Evolutionary conservation across 1,140 invertebrate genomes (phyloP).

Genomic region (Spodoptera litura): DNA sequence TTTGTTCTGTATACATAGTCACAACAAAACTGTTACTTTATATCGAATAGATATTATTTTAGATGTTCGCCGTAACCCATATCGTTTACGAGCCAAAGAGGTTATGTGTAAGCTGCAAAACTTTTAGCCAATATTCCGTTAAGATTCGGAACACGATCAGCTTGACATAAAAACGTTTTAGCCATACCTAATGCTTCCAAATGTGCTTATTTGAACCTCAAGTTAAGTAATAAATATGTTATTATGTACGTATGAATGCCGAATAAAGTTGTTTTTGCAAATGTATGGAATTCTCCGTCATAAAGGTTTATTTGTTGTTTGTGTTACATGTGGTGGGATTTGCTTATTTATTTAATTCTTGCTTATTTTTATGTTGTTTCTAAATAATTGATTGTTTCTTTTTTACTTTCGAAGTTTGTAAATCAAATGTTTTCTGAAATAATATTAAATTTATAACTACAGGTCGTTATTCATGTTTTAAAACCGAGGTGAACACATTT

Average conservation of each 20-base stretch:
- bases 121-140: constrained; percentile 50
- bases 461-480: too few relatives aligned
- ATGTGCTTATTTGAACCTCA: constrained; percentile 64
- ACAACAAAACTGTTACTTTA: constrained; percentile 1
- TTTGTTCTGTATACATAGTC: neutral
- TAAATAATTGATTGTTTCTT: too few relatives aligned
- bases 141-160: constrained; percentile 61
- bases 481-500: too few relatives aligned
- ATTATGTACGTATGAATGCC: constrained; percentile 42
- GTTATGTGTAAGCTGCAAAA: constrained; percentile 48
- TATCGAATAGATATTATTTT: constrained; percentile 51
- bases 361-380: too few relatives aligned
- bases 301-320: constrained; percentile 18
- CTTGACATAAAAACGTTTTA: constrained; percentile 65
- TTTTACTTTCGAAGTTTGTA: too few relatives aligned
- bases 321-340: neutral
- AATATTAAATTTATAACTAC: too few relatives aligned
- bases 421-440: too few relatives aligned
- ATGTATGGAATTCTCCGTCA: constrained; percentile 13
- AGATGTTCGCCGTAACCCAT: constrained; percentile 46
- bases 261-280: constrained; percentile 11
- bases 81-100: constrained; percentile 45
- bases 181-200: constrained; percentile 64
- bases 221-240: constrained; percentile 50
- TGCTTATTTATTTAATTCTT: neutral